phyloP scores from a whole-genome alignment of 2,888 invertebrate genomes.

The Tupiocoris notatus region DNA sequence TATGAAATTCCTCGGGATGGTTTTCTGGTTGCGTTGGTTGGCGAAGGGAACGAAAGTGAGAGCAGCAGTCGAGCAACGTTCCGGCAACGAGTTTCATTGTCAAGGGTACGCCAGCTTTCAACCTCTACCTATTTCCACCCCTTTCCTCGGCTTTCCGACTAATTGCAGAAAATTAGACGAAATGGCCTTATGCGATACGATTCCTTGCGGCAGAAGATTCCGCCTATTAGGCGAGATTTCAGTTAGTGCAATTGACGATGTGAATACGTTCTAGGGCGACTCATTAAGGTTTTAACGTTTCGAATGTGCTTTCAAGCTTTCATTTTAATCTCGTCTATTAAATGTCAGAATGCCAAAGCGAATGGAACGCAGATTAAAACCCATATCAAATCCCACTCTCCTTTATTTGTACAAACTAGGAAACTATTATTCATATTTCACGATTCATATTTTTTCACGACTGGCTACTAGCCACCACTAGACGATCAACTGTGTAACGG shows the following conservation, averaged over 20 bases:
- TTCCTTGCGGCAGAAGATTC: background rate
- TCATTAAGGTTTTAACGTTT: too few relatives aligned
- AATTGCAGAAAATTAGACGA: slow-evolving; percentile 31
- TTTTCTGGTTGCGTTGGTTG: background rate
- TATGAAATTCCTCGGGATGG: slow-evolving; percentile 25
- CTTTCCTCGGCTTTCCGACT: slow-evolving; percentile 23
- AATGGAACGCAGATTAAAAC: too few relatives aligned
- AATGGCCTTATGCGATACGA: background rate
- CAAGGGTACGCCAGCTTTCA: background rate
- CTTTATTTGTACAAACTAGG: too few relatives aligned
- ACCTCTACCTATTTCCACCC: background rate
- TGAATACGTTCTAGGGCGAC: background rate
- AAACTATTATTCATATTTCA: too few relatives aligned
- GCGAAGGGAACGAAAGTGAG: background rate
- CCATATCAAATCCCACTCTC: too few relatives aligned
- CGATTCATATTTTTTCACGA: too few relatives aligned
- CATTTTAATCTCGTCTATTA: too few relatives aligned
- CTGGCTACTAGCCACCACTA: too few relatives aligned
- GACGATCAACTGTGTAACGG: too few relatives aligned
- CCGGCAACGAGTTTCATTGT: slow-evolving; percentile 15
- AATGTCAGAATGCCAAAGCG: too few relatives aligned
- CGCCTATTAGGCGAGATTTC: background rate
- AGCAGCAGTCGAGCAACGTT: background rate
- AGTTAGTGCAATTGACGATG: background rate
- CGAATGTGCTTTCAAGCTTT: too few relatives aligned